Evolutionary conservation across 2,113 vertebrate genomes (phyloP).

Genomic region (Noturus placidus): DNA sequence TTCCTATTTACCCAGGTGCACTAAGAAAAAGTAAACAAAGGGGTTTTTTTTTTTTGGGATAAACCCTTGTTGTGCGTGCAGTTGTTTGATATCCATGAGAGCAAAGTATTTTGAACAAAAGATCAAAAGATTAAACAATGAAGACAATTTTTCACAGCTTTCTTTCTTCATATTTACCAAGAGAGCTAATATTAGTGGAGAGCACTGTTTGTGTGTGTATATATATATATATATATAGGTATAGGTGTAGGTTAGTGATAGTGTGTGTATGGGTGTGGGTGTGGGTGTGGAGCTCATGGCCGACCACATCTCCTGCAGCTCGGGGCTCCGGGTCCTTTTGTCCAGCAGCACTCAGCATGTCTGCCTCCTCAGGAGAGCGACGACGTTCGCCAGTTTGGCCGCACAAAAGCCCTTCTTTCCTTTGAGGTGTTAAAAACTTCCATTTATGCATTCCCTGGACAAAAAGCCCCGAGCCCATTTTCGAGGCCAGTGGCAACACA

Average conservation of each 20-base stretch:
- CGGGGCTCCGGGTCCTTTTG: constrained; percentile 73
- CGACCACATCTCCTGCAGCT: constrained; percentile 73
- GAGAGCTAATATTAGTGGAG: too few species aligned
- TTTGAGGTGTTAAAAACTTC: constrained; percentile 85
- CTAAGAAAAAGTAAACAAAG: too few species aligned
- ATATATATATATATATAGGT: neutral
- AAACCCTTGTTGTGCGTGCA: too few species aligned
- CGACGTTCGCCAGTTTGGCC: constrained; percentile 73
- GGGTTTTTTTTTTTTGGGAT: too few species aligned
- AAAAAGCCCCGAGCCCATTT: constrained; percentile 73
- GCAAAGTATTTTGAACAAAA: too few species aligned
- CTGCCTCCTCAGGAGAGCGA: constrained; percentile 75
- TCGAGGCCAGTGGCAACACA: constrained; percentile 73
- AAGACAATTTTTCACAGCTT: too few species aligned
- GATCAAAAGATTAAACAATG: too few species aligned
- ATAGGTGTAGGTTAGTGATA: constrained; percentile 4
- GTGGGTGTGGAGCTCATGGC: constrained; percentile 58
- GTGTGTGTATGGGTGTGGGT: constrained; percentile 27
- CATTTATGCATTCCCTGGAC: constrained; percentile 80
- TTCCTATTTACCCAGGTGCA: too few species aligned
- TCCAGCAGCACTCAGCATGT: constrained; percentile 77
- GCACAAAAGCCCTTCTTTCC: constrained; percentile 77
- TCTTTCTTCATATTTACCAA: too few species aligned
- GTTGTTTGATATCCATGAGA: too few species aligned
- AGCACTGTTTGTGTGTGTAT: neutral